A percentile compares a stretch with the other conserved stretches of the same genome.
These are phyloP conservation scores for Macrobrachium rosenbergii DNA, from an alignment of 1,140 invertebrate species.

Conservation along the genomic window DNA sequence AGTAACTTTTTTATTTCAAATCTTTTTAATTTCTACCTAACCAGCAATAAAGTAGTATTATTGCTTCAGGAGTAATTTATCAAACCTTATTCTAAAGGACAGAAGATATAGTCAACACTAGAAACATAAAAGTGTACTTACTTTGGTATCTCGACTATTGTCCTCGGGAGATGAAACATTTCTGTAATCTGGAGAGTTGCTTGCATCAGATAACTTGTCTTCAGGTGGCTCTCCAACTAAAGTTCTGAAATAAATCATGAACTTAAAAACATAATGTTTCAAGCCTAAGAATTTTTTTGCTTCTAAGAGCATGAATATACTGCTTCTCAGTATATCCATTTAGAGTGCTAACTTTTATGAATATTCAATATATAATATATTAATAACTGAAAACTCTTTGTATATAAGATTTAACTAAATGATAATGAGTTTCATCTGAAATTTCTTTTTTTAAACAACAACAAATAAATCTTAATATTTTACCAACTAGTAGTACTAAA, in stretches of 20 bases:
- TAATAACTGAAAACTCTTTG: too few species aligned
- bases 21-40: too few species aligned
- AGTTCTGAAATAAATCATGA: constrained; percentile 71
- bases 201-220: constrained; percentile 71
- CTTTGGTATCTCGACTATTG: constrained; percentile 21
- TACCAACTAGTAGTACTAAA: too few species aligned
- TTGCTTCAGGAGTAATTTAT: background rate
- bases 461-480: too few species aligned
- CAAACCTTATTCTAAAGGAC: background rate
- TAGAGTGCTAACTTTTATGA: too few species aligned
- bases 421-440: too few species aligned
- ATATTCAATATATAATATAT: too few species aligned
- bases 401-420: too few species aligned
- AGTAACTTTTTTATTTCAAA: too few species aligned
- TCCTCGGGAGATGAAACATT: constrained; percentile 69
- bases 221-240: constrained; percentile 77
- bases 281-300: background rate
- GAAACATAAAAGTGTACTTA: background rate
- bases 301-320: constrained; percentile 22
- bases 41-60: background rate
- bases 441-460: too few species aligned
- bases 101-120: too few species aligned
- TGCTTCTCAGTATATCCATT: constrained; percentile 13
- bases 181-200: constrained; percentile 70
- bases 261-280: background rate